These are phyloP conservation scores for Euplagia quadripunctaria DNA, from an alignment of 2,888 invertebrate species.

Conservation along the genomic window DNA sequence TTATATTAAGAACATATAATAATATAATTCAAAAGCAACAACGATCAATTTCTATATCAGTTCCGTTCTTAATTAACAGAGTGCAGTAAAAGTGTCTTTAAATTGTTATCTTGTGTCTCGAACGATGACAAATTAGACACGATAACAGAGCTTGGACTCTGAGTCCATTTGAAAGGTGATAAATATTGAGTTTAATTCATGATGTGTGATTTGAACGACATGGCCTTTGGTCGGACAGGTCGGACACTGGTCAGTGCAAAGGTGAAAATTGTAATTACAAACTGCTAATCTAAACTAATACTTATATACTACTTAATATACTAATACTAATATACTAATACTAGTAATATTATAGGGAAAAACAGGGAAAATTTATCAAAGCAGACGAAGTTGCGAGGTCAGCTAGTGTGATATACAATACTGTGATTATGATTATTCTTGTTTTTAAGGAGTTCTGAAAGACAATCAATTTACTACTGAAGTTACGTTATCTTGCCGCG, in stretches of 20 bases:
- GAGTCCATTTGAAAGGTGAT: conserved; percentile 33
- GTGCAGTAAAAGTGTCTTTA: conserved; percentile 28
- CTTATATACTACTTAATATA: no score
- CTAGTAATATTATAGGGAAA: no score
- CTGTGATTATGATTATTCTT: neutral
- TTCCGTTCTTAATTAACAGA: conserved; percentile 24
- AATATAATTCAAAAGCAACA: conserved; percentile 25
- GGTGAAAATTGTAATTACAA: neutral
- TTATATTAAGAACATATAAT: neutral
- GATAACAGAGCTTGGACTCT: conserved; percentile 51
- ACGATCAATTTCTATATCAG: conserved; percentile 29
- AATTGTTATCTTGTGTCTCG: conserved; percentile 51
- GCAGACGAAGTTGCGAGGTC: no score
- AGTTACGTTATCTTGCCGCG: neutral
- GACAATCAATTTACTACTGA: neutral
- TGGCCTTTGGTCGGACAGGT: neutral
- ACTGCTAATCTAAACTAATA: no score
- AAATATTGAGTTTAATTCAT: conserved; percentile 7
- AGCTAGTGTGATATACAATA: no score
- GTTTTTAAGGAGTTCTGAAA: no score
- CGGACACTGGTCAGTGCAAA: neutral
- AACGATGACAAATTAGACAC: conserved; percentile 57
- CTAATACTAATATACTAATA: no score
- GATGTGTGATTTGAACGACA: neutral
- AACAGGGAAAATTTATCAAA: no score